A percentile compares a stretch with the other conserved stretches of the same genome.
These are phyloP conservation scores for Tursiops truncatus DNA, from an alignment of 2,113 vertebrate species.

Conservation along the genomic window DNA sequence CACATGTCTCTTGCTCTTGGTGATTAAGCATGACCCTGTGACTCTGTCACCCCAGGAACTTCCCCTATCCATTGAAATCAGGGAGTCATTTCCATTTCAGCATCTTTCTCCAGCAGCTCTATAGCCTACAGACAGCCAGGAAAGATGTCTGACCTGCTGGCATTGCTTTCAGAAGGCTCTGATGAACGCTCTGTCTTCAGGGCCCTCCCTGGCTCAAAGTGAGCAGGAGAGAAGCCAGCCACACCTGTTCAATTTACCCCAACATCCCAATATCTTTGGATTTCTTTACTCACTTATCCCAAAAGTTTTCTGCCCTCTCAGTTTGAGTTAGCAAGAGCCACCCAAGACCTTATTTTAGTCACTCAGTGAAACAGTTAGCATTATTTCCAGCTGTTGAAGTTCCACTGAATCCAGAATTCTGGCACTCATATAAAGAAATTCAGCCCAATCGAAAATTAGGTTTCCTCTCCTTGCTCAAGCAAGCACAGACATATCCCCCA, in stretches of 20 bases:
- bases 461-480: neutral
- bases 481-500: neutral
- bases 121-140: neutral
- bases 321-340: constrained; percentile 13
- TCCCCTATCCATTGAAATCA: neutral
- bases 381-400: constrained; percentile 10
- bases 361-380: constrained; percentile 9
- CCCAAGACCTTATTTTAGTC: neutral
- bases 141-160: neutral
- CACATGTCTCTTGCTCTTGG: neutral
- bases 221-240: neutral
- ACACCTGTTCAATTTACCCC: neutral
- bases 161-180: neutral
- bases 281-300: neutral
- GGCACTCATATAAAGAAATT: neutral
- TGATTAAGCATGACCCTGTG: neutral
- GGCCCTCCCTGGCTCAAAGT: neutral
- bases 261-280: neutral
- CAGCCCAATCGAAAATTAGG: neutral
- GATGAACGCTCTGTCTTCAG: neutral
- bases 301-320: neutral
- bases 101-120: neutral
- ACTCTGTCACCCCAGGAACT: neutral
- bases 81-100: neutral
- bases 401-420: neutral